Percentiles rank a stretch among this genome's conserved stretches.
Evolutionary conservation across 2,888 invertebrate genomes (phyloP).

Genomic region (Platycnemis pennipes): DNA sequence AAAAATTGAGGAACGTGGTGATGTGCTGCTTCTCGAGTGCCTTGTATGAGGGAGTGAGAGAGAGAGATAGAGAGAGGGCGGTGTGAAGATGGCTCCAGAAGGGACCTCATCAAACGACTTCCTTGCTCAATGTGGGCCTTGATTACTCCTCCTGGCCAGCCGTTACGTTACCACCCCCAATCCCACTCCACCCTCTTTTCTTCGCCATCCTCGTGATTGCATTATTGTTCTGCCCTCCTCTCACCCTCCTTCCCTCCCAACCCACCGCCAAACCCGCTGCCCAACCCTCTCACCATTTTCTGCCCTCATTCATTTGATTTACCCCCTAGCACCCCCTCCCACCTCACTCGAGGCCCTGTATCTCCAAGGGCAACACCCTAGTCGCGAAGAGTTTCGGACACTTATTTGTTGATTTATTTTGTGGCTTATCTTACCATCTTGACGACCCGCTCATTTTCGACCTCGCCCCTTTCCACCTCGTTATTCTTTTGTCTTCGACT

Average conservation of each 20-base stretch:
- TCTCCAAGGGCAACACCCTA: not conserved
- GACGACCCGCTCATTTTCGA: too few relatives aligned
- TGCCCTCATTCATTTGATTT: constrained; percentile 63
- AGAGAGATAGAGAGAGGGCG: too few relatives aligned
- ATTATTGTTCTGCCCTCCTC: constrained; percentile 40
- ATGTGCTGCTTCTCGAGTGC: too few relatives aligned
- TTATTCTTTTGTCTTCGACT: too few relatives aligned
- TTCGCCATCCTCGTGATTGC: constrained; percentile 61
- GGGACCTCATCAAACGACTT: constrained; percentile 67
- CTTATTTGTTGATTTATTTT: not conserved
- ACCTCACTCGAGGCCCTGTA: not conserved
- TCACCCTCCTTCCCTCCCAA: constrained; percentile 15
- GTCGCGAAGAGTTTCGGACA: not conserved
- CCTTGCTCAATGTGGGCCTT: constrained; percentile 62
- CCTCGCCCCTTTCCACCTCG: too few relatives aligned
- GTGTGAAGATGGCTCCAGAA: constrained; percentile 45
- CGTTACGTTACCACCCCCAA: constrained; percentile 55
- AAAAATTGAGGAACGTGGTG: too few relatives aligned
- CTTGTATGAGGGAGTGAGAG: too few relatives aligned
- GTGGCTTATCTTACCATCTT: too few relatives aligned
- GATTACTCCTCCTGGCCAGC: constrained; percentile 60
- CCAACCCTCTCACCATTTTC: constrained; percentile 37
- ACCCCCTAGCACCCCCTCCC: constrained; percentile 13
- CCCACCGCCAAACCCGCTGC: constrained; percentile 11
- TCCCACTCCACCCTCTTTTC: constrained; percentile 30